These are phyloP conservation scores for Crotalus tigris DNA, from an alignment of 2,113 vertebrate species.

Conservation along the genomic window DNA sequence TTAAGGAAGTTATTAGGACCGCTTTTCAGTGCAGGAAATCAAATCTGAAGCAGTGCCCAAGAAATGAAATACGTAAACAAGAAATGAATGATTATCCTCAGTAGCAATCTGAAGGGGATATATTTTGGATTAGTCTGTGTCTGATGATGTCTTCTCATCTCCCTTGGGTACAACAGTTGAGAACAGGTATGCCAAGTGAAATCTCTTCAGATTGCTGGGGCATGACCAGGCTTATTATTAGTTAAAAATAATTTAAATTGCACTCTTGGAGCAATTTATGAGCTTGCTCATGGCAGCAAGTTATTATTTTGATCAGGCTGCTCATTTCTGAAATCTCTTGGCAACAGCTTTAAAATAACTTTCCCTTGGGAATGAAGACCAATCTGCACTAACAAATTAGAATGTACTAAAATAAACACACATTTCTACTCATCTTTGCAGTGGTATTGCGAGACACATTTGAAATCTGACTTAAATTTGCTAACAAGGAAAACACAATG, in stretches of 20 bases:
- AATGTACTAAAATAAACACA: conserved; percentile 68
- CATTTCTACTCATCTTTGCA: conserved; percentile 49
- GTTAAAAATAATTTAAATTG: conserved; percentile 64
- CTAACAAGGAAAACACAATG: neutral
- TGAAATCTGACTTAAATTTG: neutral
- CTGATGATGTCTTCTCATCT: neutral
- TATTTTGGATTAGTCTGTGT: neutral
- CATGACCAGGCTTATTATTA: conserved; percentile 15
- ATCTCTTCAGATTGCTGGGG: conserved; percentile 7
- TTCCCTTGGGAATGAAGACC: conserved; percentile 69
- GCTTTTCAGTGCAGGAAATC: neutral
- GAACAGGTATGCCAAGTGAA: conserved; percentile 25
- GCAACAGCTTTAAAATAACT: conserved; percentile 78
- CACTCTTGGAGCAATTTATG: conserved; percentile 62
- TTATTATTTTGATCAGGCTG: conserved; percentile 75
- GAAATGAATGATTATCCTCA: neutral
- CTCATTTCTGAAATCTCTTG: conserved; percentile 72
- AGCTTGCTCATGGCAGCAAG: conserved; percentile 70
- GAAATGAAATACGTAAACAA: neutral
- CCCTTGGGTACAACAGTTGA: conserved; percentile 21
- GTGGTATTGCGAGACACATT: conserved; percentile 16
- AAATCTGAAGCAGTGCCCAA: neutral
- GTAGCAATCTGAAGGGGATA: neutral
- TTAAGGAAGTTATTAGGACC: neutral
- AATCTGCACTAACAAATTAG: conserved; percentile 72